Percentiles rank a stretch among this genome's conserved stretches.
phyloP scores from a whole-genome alignment of 2,888 invertebrate genomes.

The Drosophila cognata region DNA sequence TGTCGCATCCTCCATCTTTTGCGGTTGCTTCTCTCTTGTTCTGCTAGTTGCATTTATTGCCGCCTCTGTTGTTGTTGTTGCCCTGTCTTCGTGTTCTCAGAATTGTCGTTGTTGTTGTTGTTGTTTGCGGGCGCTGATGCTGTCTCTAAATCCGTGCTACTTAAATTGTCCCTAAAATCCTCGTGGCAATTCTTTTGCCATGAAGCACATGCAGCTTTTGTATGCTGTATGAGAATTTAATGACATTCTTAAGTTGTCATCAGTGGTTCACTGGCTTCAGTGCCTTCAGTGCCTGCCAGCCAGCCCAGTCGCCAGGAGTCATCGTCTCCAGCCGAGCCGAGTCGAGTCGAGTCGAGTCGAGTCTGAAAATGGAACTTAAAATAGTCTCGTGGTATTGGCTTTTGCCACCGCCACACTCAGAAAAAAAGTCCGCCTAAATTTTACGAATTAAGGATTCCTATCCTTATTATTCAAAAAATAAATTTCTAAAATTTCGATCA shows the following conservation, averaged over 20 bases:
- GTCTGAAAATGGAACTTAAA: conserved; percentile 35
- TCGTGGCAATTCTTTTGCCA: conserved; percentile 80
- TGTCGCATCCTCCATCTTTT: conserved; percentile 46
- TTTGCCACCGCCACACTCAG: conserved; percentile 2
- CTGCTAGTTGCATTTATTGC: conserved; percentile 21
- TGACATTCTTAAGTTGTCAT: conserved; percentile 83
- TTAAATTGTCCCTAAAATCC: conserved; percentile 82
- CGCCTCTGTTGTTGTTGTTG: conserved; percentile 50
- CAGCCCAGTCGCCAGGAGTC: conserved; percentile 46
- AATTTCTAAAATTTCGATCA: not conserved
- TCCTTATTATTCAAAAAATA: not conserved
- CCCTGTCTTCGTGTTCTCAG: conserved; percentile 66
- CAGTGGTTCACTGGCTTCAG: conserved; percentile 71
- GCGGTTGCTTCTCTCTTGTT: conserved; percentile 41
- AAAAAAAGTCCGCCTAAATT: not conserved
- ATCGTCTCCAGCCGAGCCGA: conserved; percentile 32
- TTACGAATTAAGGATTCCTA: not conserved
- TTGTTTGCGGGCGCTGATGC: conserved; percentile 57
- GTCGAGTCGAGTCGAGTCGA: conserved; percentile 9
- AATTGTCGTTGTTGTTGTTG: conserved; percentile 31
- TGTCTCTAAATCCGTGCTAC: conserved; percentile 81
- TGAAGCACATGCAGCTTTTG: conserved; percentile 79
- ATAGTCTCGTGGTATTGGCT: conserved; percentile 39
- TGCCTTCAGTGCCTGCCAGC: conserved; percentile 27
- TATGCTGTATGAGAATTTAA: conserved; percentile 80